These are phyloP conservation scores for Arvicanthis niloticus DNA, from an alignment of 2,113 vertebrate species.

Conservation along the genomic window DNA sequence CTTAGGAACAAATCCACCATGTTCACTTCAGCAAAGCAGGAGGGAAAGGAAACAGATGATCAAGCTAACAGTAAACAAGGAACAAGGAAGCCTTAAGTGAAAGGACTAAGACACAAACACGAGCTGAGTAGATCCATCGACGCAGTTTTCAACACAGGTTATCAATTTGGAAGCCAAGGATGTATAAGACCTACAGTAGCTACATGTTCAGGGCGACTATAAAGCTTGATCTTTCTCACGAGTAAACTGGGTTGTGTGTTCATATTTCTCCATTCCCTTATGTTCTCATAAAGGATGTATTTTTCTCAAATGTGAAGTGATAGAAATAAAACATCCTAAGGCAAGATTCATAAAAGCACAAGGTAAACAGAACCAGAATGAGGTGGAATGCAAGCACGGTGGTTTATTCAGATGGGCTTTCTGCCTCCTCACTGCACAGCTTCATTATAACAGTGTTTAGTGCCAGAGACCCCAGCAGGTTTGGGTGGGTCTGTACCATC, in stretches of 20 bases:
- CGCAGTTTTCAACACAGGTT: not conserved
- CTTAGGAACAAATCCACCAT: not conserved
- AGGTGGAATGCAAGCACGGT: not conserved
- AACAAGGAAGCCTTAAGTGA: not conserved
- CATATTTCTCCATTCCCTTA: not conserved
- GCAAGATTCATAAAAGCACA: not conserved
- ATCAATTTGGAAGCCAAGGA: not conserved
- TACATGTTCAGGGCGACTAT: not conserved
- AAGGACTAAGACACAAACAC: not conserved
- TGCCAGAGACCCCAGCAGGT: not conserved
- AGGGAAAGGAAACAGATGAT: no score
- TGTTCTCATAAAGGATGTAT: not conserved
- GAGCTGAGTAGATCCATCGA: not conserved
- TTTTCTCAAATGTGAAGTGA: slow-evolving; percentile 5
- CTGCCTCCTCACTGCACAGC: rapidly evolving
- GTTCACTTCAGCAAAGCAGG: not conserved
- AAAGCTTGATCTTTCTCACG: not conserved
- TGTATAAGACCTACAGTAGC: not conserved
- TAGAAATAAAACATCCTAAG: slow-evolving; percentile 9
- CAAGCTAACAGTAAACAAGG: not conserved
- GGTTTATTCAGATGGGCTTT: not conserved
- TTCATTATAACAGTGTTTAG: not conserved
- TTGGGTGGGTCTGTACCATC: not conserved
- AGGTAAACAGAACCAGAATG: not conserved
- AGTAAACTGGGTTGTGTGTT: not conserved